A percentile compares a stretch with the other conserved stretches of the same genome.
phyloP scores from a whole-genome alignment of 2,113 vertebrate genomes.

The Mustela lutreola region DNA sequence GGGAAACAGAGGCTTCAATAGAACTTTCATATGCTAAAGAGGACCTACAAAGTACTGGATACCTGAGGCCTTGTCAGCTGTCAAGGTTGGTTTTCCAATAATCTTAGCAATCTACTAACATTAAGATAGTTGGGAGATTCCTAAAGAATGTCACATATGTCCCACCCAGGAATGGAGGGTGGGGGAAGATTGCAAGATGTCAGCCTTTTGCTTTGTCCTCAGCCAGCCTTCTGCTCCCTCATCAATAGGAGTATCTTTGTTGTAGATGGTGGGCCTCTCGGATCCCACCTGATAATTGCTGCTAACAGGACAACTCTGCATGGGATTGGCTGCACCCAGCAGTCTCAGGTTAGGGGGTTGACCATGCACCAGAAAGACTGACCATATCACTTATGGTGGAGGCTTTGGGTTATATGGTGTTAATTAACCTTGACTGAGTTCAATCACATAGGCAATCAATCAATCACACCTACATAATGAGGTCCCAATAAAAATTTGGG shows the following conservation, averaged over 20 bases:
- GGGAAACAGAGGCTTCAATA: too few species aligned
- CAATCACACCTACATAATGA: neutral
- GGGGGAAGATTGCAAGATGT: too few species aligned
- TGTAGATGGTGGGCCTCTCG: neutral
- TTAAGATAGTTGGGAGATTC: too few species aligned
- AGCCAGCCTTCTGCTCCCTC: too few species aligned
- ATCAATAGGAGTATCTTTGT: neutral
- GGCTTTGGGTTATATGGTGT: neutral
- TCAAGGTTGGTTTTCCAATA: too few species aligned
- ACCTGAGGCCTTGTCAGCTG: too few species aligned
- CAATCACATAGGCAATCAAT: neutral
- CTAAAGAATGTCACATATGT: too few species aligned
- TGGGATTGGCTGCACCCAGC: neutral
- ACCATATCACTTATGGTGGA: neutral
- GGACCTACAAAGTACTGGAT: too few species aligned
- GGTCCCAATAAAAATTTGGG: neutral
- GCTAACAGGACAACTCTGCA: neutral
- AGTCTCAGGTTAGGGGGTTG: neutral
- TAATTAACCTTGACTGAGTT: neutral
- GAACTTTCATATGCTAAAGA: too few species aligned
- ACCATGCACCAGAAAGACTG: neutral
- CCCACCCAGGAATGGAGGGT: too few species aligned
- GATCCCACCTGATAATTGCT: neutral
- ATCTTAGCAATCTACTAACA: too few species aligned
- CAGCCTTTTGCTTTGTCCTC: too few species aligned